These are phyloP conservation scores for Margaritifera margaritifera DNA, from an alignment of 2,888 invertebrate species.

Conservation along the genomic window DNA sequence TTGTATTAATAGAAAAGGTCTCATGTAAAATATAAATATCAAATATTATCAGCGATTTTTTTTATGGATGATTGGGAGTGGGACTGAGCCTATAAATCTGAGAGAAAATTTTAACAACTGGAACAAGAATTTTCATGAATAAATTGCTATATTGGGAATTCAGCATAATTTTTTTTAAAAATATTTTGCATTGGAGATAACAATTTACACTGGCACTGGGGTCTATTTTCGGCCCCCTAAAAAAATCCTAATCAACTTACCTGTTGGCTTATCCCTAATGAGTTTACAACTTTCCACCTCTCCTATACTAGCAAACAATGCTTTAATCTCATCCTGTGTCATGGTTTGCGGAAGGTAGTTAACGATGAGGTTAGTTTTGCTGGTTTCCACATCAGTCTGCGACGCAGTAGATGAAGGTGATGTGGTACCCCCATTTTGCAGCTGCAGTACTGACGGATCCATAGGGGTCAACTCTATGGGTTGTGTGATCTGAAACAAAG, in stretches of 20 bases:
- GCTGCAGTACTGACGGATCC: slow-evolving; percentile 53
- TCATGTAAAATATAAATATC: no score
- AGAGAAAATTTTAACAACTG: background rate
- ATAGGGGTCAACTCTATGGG: slow-evolving; percentile 58
- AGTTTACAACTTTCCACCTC: slow-evolving; percentile 99
- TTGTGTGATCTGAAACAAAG: slow-evolving; percentile 58
- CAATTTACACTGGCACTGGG: background rate
- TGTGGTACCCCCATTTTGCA: slow-evolving; percentile 62
- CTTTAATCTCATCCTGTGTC: slow-evolving; percentile 99
- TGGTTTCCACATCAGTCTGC: slow-evolving; percentile 61
- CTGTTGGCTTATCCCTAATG: slow-evolving; percentile 98
- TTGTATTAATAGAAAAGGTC: no score
- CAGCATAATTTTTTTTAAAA: background rate
- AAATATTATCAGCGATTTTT: no score
- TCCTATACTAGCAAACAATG: slow-evolving; percentile 97
- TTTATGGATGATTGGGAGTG: no score
- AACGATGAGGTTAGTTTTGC: slow-evolving; percentile 94
- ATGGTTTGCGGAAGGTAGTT: slow-evolving; percentile 99
- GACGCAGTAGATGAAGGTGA: slow-evolving; percentile 58
- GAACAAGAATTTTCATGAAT: background rate
- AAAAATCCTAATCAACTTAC: slow-evolving; percentile 73
- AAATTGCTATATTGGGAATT: background rate
- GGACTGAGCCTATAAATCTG: no score
- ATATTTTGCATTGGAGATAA: background rate
- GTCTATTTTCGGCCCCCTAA: background rate